Evolutionary conservation across 2,888 invertebrate genomes (phyloP), one percentile per base, ranked within the genome.

Genomic region (Alloscopus bannaensis): DNA sequence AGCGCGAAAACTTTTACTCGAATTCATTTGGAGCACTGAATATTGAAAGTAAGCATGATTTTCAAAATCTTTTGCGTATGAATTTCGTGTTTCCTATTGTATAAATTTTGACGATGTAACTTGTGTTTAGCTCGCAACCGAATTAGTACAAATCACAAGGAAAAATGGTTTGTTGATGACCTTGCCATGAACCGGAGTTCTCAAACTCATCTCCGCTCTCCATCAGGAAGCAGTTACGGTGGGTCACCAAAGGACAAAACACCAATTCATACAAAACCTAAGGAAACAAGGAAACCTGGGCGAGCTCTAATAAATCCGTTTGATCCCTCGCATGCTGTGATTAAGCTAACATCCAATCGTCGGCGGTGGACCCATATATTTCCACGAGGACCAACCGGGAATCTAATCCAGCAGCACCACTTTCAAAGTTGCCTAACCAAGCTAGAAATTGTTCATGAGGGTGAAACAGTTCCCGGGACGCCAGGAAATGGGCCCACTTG

Each of bases 281-380:
- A 84, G 47, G 84, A 83, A 55, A 40, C 78, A 0, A 69, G 80
- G 11, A 79, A 84, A n/a, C 93, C 95, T 8, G 94, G 95, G 0
- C 90, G 95, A 80, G 95, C 97, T 0, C 90, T 97, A 52, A 97
- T 99, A 86, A 99, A 99, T 89, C 99, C 99, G 0, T 99, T 99
- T 88, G 98, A 98, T 88, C 99, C 99, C 0, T 97, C 98, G 0
- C 96, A 98, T 88, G 97, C 99, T 71, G 96, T 97, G 36, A 97
- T 98, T 84, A 98, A 98, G 88, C 90, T 97, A 59, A 98, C 98
- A 0, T 97, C 98, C 66, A 98, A 98, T 88, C 91, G 98, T 60
- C 90, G 98, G 36, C 91, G 99, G 73, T 99, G 99, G 99, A 98
- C 98, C 0, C 99, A 99, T 88, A 98, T 98, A 86, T 99, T 99